Conservation (phyloP, 2,888 invertebrate species). For the Prosapia bicincta region DNA sequence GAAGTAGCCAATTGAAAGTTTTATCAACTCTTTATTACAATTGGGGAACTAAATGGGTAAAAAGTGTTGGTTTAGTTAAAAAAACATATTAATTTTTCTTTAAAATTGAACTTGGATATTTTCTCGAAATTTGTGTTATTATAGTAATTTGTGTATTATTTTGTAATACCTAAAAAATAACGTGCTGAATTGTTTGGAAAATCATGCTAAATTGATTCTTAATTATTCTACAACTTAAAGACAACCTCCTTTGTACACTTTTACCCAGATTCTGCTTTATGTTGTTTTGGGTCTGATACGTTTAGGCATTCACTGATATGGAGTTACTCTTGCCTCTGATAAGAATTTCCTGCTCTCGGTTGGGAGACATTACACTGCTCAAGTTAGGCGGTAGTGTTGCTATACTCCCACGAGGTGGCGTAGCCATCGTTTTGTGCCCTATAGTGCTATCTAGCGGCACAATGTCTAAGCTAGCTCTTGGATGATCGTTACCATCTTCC, state of each 20-base stretch:
- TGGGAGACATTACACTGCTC: neutral
- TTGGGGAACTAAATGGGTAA: too few species aligned
- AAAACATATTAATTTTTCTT: too few species aligned
- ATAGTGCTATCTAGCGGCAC: slow-evolving; percentile 7
- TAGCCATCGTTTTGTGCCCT: neutral
- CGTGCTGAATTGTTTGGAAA: too few species aligned
- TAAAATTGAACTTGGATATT: too few species aligned
- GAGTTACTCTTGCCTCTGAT: neutral
- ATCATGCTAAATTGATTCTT: too few species aligned
- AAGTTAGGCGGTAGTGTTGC: neutral
- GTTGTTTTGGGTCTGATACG: neutral
- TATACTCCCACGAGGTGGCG: neutral
- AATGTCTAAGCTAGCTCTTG: slow-evolving; percentile 14
- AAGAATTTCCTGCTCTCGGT: neutral
- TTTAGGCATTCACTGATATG: neutral
- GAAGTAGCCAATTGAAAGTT: too few species aligned
- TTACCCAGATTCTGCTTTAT: neutral
- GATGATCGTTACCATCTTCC: slow-evolving; percentile 15
- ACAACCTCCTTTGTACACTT: neutral
- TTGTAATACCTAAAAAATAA: too few species aligned
- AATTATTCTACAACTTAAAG: too few species aligned
- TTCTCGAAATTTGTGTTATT: too few species aligned
- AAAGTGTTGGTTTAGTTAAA: too few species aligned
- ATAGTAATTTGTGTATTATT: too few species aligned
- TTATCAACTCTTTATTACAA: too few species aligned